Evolutionary conservation across 2,113 vertebrate genomes (phyloP).

Genomic region (Tragulus kanchil): DNA sequence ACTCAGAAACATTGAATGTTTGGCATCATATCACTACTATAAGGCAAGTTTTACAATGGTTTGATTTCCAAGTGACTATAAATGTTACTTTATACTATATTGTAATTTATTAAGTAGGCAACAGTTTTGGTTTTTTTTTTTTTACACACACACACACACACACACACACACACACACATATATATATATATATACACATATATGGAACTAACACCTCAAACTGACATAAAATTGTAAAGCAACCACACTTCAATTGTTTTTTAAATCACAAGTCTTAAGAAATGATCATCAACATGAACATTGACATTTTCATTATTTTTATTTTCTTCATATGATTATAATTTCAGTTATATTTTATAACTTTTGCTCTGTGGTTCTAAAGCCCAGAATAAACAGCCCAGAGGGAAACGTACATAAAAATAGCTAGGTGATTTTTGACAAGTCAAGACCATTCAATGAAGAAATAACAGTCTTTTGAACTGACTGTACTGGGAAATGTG

Average conservation of each 20-base stretch:
- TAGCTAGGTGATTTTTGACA: not conserved
- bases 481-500: not conserved
- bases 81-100: not conserved
- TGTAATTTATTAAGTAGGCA: not conserved
- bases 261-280: not conserved
- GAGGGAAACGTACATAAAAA: not conserved
- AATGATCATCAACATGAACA: not conserved
- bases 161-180: not conserved
- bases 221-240: not conserved
- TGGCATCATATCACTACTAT: not conserved
- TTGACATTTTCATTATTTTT: not conserved
- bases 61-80: not conserved
- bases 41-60: not conserved
- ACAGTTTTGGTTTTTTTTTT: too few species aligned
- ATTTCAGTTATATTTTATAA: constrained; percentile 26
- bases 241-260: not conserved
- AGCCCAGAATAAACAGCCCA: not conserved
- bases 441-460: not conserved
- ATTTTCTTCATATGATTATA: constrained; percentile 5
- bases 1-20: not conserved
- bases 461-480: not conserved
- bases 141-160: too few species aligned
- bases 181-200: not conserved
- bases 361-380: not conserved
- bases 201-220: not conserved